phyloP scores from a whole-genome alignment of 2,888 invertebrate species.

The Lepidocyrtoides sp. region DNA sequence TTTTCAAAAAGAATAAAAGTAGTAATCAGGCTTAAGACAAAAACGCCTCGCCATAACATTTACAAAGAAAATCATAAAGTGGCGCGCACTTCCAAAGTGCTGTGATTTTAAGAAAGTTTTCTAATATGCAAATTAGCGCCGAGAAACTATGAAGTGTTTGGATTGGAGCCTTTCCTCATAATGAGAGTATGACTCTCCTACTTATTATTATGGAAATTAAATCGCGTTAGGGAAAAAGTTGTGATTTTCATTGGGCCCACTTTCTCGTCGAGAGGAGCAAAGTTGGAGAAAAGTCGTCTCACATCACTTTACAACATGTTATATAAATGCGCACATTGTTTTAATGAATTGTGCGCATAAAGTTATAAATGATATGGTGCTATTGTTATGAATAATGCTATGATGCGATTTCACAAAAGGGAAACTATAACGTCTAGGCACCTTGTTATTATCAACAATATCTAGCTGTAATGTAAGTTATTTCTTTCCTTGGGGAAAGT shows the following conservation, averaged over 20 bases:
- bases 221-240: not conserved
- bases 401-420: no score
- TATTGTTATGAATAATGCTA: no score
- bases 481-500: no score
- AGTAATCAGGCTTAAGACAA: not conserved
- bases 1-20: not conserved
- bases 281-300: not conserved
- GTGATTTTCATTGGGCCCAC: not conserved
- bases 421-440: no score
- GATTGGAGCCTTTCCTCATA: not conserved
- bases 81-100: no score
- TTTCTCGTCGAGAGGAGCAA: not conserved
- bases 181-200: no score
- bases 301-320: not conserved
- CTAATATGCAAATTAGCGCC: constrained; percentile 16
- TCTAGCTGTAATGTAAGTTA: no score
- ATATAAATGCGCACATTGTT: not conserved
- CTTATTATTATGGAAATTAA: constrained; percentile 35
- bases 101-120: no score
- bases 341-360: no score
- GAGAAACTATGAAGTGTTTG: not conserved
- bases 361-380: no score
- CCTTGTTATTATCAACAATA: no score
- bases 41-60: not conserved
- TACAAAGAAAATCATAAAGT: not conserved